Conservation (phyloP, 2,797 vertebrate species). For the Acanthurus lineatus region DNA sequence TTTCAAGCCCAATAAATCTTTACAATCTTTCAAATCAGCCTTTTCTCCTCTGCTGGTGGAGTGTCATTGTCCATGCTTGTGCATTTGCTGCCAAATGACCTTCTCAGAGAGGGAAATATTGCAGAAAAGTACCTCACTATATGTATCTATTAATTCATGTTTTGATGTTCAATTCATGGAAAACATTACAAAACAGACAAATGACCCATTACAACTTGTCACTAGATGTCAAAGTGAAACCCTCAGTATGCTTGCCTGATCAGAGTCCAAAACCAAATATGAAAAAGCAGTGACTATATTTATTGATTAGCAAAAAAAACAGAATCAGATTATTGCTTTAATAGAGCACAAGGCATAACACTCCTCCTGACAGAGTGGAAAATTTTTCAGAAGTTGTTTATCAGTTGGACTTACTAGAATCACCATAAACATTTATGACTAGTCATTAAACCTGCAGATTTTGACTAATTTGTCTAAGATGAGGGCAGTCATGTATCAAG, state of each 20-base stretch:
- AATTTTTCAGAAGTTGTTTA: not conserved
- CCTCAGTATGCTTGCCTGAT: not conserved
- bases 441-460: not conserved
- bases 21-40: constrained; percentile 69
- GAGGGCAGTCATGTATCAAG: no score
- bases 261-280: not conserved
- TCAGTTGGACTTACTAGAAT: not conserved
- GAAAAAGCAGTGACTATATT: not conserved
- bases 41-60: constrained; percentile 26
- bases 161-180: not conserved
- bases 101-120: constrained; percentile 19
- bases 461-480: not conserved
- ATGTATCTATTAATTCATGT: not conserved
- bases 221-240: no score
- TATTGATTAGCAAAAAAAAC: not conserved
- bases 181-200: not conserved
- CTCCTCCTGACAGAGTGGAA: no score
- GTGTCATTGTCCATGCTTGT: constrained; percentile 29
- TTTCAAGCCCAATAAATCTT: constrained; percentile 83
- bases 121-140: not conserved
- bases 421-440: not conserved
- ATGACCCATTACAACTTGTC: no score
- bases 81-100: constrained; percentile 43
- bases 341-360: no score
- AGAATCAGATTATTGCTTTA: no score